Base-by-base conservation (phyloP, 2,113 vertebrate genomes). In the Cavia porcellus region DNA sequence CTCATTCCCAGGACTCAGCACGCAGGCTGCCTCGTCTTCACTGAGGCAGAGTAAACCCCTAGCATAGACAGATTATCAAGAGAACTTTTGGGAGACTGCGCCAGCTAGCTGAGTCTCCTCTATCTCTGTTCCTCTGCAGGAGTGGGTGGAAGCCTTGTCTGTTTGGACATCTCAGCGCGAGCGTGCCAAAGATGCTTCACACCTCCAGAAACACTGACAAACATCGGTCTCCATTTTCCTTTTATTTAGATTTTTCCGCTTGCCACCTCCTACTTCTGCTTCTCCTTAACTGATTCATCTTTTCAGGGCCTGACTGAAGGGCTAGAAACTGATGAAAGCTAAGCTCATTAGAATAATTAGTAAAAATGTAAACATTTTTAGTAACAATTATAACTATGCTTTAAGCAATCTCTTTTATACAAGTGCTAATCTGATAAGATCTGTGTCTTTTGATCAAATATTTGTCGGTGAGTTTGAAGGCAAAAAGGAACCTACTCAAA, bases 281-380 rank as follows among this genome's bases (percentile, higher is more conserved):
- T 55, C 47, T 32, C 42, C 77, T 64, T 92, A 35, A 82, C n/a
- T 66, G 62, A 85, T 57, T 88, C 52, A 1, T 15, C 38, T 42
- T 70, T 32, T 94, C 19, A 77, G 42, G 57, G 50, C 72, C 93
- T 95, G 68, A 89, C 68, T 64, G 38, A 96, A 62, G 64, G 75
- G 62, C 89, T 92, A 22, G 59, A 88, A 68, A 52, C 3, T 6
- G 55, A 72, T 47, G 15, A 92, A 83, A 83, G 68, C 30, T 55
- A 68, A 52, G 35, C 72, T 61, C 32, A 80, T 80, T 28, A 61
- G 9, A 87, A 82, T 83, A 81, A 68, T 86, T 84, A 45, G 20
- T 17, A 77, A 68, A 61, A 93, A 42, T 19, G 55, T 38, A 92
- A 55, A 89, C 15, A 15, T 32, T 50, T 89, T 74, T 75, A 61